These are phyloP conservation scores for Coelopa frigida DNA, from an alignment of 1,140 invertebrate species.

Conservation along the genomic window DNA sequence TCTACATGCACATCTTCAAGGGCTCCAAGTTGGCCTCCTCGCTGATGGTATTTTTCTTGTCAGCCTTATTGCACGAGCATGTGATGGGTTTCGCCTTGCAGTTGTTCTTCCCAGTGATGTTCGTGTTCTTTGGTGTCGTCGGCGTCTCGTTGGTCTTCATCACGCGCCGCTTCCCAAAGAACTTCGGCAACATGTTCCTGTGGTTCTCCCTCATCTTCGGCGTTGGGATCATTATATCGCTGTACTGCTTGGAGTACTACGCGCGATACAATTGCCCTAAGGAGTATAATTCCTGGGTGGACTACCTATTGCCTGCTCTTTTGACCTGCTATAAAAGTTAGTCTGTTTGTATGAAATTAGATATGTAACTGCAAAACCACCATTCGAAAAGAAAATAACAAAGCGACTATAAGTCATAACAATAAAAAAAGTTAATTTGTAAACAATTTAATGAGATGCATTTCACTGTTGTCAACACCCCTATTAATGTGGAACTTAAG, in stretches of 20 bases:
- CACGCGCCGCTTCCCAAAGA: constrained; percentile 47
- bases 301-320: constrained; percentile 31
- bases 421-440: too few relatives aligned
- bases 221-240: constrained; percentile 63
- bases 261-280: constrained; percentile 70
- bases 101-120: constrained; percentile 81
- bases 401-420: too few relatives aligned
- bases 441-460: too few relatives aligned
- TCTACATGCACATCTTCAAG: constrained; percentile 53
- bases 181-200: constrained; percentile 68
- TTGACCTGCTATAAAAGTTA: constrained; percentile 47
- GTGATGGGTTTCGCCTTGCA: constrained; percentile 68
- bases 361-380: too few relatives aligned
- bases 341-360: too few relatives aligned
- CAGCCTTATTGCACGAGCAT: constrained; percentile 79
- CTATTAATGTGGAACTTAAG: too few relatives aligned
- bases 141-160: constrained; percentile 54
- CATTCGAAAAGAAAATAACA: too few relatives aligned
- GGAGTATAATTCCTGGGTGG: constrained; percentile 23
- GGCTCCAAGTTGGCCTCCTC: constrained; percentile 51
- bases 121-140: constrained; percentile 60
- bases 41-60: constrained; percentile 55
- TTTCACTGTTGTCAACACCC: too few relatives aligned
- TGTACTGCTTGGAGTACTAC: constrained; percentile 82
- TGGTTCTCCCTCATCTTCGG: constrained; percentile 74